Conservation (phyloP, 2,797 vertebrate genomes). For the Parauchenoglanis punctatus region DNA sequence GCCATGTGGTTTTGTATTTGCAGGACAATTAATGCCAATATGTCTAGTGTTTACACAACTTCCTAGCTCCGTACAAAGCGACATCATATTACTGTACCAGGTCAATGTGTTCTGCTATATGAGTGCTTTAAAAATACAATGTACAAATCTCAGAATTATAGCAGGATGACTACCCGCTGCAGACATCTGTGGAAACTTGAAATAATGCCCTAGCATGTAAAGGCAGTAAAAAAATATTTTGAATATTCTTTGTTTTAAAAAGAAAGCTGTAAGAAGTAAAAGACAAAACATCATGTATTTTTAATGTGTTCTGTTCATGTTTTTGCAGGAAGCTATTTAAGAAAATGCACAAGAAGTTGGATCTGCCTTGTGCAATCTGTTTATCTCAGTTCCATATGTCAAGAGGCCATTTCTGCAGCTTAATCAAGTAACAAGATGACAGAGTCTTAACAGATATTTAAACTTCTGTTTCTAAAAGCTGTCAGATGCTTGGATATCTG, state of each 20-base stretch:
- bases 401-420: constrained; percentile 33
- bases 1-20: neutral
- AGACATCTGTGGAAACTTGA: neutral
- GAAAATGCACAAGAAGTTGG: constrained; percentile 12
- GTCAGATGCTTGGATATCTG: neutral
- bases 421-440: constrained; percentile 27
- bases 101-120: neutral
- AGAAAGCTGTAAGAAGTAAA: neutral
- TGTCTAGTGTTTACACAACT: neutral
- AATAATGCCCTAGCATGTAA: neutral
- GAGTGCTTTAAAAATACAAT: neutral
- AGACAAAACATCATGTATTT: neutral
- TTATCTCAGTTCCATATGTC: constrained; percentile 16
- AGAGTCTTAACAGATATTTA: constrained; percentile 41
- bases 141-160: neutral
- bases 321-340: constrained; percentile 23
- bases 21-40: neutral
- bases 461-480: constrained; percentile 25
- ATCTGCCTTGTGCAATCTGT: neutral
- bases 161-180: neutral
- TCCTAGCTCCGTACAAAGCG: neutral
- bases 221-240: neutral
- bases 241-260: neutral
- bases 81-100: neutral
- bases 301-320: constrained; percentile 13